Conservation (phyloP, 37 sponge, comb jelly and placozoan genomes). For the Beroe ovata region DNA sequence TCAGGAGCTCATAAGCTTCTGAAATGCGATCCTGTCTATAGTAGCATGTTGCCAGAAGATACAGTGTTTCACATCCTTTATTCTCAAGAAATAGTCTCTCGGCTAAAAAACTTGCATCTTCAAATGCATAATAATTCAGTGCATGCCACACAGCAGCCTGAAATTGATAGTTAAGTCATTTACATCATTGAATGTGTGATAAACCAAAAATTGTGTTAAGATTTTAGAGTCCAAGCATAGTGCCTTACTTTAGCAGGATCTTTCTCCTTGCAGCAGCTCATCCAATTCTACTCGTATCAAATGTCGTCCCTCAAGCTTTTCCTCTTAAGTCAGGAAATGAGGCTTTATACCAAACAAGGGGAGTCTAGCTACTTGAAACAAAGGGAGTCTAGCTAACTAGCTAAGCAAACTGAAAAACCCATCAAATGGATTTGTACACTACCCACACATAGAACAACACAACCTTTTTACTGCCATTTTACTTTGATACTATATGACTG, state of each 20-base stretch:
- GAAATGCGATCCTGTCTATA: conserved; percentile 75
- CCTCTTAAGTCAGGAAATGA: too few species aligned
- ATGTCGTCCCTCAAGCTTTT: too few species aligned
- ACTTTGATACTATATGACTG: too few species aligned
- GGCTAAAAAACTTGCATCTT: conserved; percentile 88
- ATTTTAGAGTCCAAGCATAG: neutral
- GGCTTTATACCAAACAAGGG: too few species aligned
- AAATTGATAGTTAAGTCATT: neutral
- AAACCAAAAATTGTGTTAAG: neutral
- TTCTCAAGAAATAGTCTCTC: conserved; percentile 90
- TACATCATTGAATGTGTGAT: too few species aligned
- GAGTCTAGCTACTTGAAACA: too few species aligned
- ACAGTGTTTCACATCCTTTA: conserved; percentile 71
- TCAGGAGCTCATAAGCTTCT: conserved; percentile 77
- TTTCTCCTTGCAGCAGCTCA: conserved; percentile 58
- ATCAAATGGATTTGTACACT: too few species aligned
- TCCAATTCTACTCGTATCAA: too few species aligned
- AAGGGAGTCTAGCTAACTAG: too few species aligned
- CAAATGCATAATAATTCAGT: conserved; percentile 76
- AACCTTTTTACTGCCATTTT: too few species aligned
- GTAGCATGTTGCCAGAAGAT: conserved; percentile 84
- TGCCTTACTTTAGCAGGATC: conserved; percentile 49
- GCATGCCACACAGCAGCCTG: conserved; percentile 86
- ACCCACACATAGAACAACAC: too few species aligned
- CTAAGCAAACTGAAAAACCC: too few species aligned